These are phyloP conservation scores for Myodes glareolus DNA, from an alignment of 2,113 vertebrate genomes.

Conservation along the genomic window DNA sequence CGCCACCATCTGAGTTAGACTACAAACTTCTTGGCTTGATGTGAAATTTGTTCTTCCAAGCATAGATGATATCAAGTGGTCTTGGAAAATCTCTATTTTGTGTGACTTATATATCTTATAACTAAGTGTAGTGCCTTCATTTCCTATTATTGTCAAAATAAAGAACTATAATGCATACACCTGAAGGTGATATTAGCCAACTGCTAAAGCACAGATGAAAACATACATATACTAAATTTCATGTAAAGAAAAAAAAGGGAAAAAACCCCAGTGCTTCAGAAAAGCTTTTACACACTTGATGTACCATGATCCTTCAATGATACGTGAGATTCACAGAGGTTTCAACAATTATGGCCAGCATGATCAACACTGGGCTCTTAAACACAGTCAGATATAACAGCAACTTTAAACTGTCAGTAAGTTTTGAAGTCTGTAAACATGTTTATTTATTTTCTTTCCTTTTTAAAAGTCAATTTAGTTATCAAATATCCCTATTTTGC, in stretches of 20 bases:
- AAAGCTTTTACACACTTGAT: background rate
- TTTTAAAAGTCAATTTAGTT: constrained; percentile 50
- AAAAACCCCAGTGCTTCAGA: background rate
- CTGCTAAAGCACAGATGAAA: constrained; percentile 24
- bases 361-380: constrained; percentile 45
- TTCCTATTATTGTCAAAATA: constrained; percentile 54
- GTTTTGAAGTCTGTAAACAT: constrained; percentile 39
- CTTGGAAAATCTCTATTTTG: background rate
- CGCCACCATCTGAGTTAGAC: background rate
- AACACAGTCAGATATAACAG: background rate
- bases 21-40: background rate
- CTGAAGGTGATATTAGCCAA: constrained; percentile 33
- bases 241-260: background rate
- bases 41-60: background rate
- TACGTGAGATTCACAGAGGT: background rate
- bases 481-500: constrained; percentile 48
- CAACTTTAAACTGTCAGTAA: constrained; percentile 52
- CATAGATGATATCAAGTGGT: background rate
- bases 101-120: background rate
- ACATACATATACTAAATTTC: background rate
- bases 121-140: constrained; percentile 14
- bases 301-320: background rate
- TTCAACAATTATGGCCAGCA: constrained; percentile 19
- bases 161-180: constrained; percentile 37
- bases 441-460: constrained; percentile 39